Evolutionary conservation across 2,113 vertebrate species (phyloP).

Genomic region (Mola mola): DNA sequence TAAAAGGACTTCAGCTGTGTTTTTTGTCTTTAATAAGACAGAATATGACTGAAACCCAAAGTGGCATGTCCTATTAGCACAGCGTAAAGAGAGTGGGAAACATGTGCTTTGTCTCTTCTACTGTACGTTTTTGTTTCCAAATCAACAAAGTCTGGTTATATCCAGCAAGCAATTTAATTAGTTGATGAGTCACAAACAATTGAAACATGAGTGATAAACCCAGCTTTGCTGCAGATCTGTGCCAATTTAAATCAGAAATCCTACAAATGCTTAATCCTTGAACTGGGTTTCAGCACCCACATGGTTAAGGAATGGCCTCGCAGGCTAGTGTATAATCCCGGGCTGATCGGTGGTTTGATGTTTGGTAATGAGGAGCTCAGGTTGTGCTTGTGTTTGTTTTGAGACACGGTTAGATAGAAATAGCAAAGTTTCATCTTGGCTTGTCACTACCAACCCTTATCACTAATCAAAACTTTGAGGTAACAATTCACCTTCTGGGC

Average conservation of each 20-base stretch:
- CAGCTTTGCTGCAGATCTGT: constrained; percentile 4
- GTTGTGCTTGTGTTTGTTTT: constrained; percentile 11
- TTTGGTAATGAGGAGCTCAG: constrained; percentile 30
- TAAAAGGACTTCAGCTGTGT: constrained; percentile 29
- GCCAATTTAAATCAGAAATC: constrained; percentile 19
- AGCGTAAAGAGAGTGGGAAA: constrained; percentile 11
- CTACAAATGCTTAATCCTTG: constrained; percentile 27
- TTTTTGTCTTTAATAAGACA: constrained; percentile 56
- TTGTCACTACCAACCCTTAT: no score
- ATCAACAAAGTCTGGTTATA: no score
- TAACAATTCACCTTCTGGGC: no score
- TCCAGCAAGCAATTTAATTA: no score
- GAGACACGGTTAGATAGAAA: constrained; percentile 12
- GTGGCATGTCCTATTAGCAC: constrained; percentile 57
- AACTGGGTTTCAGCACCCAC: constrained; percentile 9
- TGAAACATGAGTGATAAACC: not conserved
- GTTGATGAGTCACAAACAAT: not conserved
- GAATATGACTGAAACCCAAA: constrained; percentile 28
- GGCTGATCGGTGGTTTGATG: constrained; percentile 23
- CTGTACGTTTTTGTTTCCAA: no score
- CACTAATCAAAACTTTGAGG: no score
- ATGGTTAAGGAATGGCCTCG: not conserved
- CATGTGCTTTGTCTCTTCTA: no score
- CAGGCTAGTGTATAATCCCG: constrained; percentile 9
- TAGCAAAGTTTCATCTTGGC: not conserved